A percentile compares a stretch with the other conserved stretches of the same genome.
Evolutionary conservation across 2,888 invertebrate genomes (phyloP).

Genomic region (Oscheius sp.): DNA sequence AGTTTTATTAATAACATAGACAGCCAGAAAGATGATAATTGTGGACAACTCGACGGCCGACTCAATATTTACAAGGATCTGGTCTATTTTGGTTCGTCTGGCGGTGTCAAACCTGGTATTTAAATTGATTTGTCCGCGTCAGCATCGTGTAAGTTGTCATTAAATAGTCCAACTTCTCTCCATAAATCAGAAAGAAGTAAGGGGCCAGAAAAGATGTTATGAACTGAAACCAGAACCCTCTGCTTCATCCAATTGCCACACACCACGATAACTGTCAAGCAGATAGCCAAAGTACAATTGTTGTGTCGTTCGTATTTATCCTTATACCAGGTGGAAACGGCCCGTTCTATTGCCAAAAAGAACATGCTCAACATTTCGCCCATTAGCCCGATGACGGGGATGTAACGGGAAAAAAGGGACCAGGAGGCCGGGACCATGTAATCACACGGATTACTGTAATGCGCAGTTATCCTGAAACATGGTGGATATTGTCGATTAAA

Average conservation of each 20-base stretch:
- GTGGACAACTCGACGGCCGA: conserved; percentile 13
- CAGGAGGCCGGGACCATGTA: not conserved
- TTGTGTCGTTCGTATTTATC: not conserved
- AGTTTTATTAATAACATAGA: not conserved
- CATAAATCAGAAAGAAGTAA: not conserved
- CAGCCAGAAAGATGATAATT: not conserved
- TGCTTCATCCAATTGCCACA: not conserved
- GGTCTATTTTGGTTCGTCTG: not conserved
- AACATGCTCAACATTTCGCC: conserved; percentile 25
- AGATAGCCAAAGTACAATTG: not conserved
- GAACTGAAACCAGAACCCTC: not conserved
- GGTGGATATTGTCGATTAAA: not conserved
- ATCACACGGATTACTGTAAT: conserved; percentile 6
- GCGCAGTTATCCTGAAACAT: conserved; percentile 2
- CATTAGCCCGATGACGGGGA: conserved; percentile 14
- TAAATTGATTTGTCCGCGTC: conserved; percentile 8
- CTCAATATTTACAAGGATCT: not conserved
- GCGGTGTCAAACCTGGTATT: conserved; percentile 18
- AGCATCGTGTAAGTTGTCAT: conserved; percentile 26
- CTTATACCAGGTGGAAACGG: conserved; percentile 14
- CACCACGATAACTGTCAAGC: not conserved
- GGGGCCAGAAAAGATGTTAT: not conserved
- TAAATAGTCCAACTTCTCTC: not conserved
- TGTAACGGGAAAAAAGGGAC: not conserved
- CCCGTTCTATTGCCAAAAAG: conserved; percentile 9